Base-by-base conservation (phyloP, 2,888 invertebrate species). In the Tenthredo amoena region DNA sequence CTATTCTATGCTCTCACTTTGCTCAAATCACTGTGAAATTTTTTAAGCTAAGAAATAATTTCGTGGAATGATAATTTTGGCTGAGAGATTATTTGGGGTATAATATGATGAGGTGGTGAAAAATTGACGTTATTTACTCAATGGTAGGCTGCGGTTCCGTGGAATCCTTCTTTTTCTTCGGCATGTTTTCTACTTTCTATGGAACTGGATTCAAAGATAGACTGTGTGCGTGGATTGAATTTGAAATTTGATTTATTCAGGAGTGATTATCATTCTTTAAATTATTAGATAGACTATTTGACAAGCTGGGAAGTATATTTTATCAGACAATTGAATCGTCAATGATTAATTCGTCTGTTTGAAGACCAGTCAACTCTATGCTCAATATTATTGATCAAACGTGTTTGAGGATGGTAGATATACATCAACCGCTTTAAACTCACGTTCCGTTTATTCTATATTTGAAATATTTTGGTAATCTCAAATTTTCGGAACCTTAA, bases 91-190 rank as follows among this genome's bases (percentile, higher is more conserved):
- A 58, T 81, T 26, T 62, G 18, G 26, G 26, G 26, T 15, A 31
- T 31, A 50, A 26, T 26, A 26, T 26, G 26, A 26, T 26, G 26
- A 26, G 26, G 26, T 26, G 26, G 26, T 26, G 1, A 26, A 26
- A 26, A 26, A 47, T 71, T 68, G 9, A 68, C 43, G 26, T 68
- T 83, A 83, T 65, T 83, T 31, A 83, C 83, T 83, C 83, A 31
- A 26, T 65, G n/a, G 34, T 21, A n/a, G 71, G 21, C 55, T 34
- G 68, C 26, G 83, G 65, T 31, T 83, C 83, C 31, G 47, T 10
- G n/a, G 12, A 10, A 0, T 47, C 68, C 71, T 83, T 83, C 83
- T 83, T 83, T 68, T 83, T 83, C 71, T 71, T 83, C 47, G 83
- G 83, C 83, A 83, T 83, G 10, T 47, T 83, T 15, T 21, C 9